phyloP scores from a whole-genome alignment of 2,888 invertebrate genomes.

The Frankliniella fusca region DNA sequence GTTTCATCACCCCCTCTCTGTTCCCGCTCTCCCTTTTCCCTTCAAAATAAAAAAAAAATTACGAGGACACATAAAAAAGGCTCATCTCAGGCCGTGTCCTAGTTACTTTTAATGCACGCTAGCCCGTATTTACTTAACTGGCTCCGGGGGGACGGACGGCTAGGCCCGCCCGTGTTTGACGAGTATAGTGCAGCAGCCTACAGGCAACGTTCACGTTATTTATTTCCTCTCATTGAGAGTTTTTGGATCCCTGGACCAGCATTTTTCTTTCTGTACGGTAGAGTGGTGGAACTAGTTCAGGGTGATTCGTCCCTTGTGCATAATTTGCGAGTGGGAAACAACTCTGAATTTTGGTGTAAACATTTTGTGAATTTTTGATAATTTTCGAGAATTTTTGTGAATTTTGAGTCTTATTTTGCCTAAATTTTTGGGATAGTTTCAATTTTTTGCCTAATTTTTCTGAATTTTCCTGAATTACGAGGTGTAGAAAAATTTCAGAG shows the following conservation, averaged over 20 bases:
- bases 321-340: too few relatives aligned
- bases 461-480: too few relatives aligned
- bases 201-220: neutral
- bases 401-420: too few relatives aligned
- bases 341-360: too few relatives aligned
- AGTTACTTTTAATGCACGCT: constrained; percentile 8
- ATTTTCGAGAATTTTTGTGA: too few relatives aligned
- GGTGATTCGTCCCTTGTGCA: too few relatives aligned
- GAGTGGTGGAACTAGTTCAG: too few relatives aligned
- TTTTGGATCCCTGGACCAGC: neutral
- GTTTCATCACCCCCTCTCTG: neutral
- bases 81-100: neutral
- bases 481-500: too few relatives aligned
- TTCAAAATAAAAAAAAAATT: neutral
- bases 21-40: neutral
- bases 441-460: too few relatives aligned
- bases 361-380: too few relatives aligned
- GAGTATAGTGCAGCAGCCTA: neutral
- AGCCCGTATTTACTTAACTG: constrained; percentile 4
- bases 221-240: neutral
- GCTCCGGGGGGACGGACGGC: neutral
- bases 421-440: too few relatives aligned
- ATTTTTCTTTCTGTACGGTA: too few relatives aligned
- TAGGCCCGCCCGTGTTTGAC: neutral
- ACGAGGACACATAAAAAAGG: neutral